Percentiles rank a stretch among this genome's conserved stretches.
Evolutionary conservation across 1,140 invertebrate genomes (phyloP).

Genomic region (Caerostris darwini): DNA sequence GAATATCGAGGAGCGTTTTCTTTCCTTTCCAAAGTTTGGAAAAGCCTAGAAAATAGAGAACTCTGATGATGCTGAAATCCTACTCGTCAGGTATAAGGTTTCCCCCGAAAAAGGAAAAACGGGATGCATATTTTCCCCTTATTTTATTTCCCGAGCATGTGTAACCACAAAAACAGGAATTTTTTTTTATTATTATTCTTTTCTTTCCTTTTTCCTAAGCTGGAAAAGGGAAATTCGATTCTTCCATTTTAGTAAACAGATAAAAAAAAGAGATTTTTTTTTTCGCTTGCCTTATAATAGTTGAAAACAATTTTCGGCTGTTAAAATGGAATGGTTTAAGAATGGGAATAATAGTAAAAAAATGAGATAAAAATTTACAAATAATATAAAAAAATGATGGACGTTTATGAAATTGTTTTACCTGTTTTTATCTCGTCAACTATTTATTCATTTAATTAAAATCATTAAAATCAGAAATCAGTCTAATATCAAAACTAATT

Average conservation of each 20-base stretch:
- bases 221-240: neutral
- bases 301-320: too few species aligned
- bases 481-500: too few species aligned
- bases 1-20: neutral
- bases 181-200: neutral
- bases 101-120: neutral
- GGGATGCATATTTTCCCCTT: neutral
- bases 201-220: neutral
- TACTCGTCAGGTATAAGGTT: conserved; percentile 16
- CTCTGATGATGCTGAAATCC: conserved; percentile 20
- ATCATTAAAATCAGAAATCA: too few species aligned
- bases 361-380: too few species aligned
- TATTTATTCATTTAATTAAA: too few species aligned
- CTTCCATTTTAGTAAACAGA: neutral
- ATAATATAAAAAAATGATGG: too few species aligned
- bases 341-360: too few species aligned
- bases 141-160: neutral
- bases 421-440: too few species aligned
- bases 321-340: too few species aligned
- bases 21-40: conserved; percentile 27
- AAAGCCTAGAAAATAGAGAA: neutral
- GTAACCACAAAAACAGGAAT: neutral
- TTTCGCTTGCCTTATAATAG: neutral
- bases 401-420: too few species aligned
- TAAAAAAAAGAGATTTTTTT: neutral